phyloP scores from a whole-genome alignment of 2,888 invertebrate species.

The Anagyrus pseudococci region DNA sequence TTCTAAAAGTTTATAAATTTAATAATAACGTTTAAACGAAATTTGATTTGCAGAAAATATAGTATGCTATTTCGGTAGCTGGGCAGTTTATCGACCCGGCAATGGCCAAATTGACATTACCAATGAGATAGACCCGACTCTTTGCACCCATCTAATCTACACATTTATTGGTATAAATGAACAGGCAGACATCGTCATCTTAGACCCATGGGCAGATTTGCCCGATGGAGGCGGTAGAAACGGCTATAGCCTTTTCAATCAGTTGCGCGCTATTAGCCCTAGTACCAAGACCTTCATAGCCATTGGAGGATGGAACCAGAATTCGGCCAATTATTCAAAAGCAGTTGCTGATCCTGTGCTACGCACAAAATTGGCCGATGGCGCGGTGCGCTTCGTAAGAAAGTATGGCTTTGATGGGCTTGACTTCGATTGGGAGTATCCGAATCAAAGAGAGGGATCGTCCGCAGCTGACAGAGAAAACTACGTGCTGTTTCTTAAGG shows the following conservation, averaged over 20 bases:
- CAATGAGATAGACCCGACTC: constrained; percentile 67
- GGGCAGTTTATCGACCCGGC: constrained; percentile 59
- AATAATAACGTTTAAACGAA: not conserved
- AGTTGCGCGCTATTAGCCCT: constrained; percentile 65
- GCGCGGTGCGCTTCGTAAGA: constrained; percentile 65
- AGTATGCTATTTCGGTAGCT: constrained; percentile 74
- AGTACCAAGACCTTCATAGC: constrained; percentile 68
- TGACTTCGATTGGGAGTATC: constrained; percentile 77
- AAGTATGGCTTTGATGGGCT: constrained; percentile 72
- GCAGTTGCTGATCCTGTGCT: constrained; percentile 62
- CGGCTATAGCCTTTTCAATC: constrained; percentile 65
- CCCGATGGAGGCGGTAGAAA: constrained; percentile 60
- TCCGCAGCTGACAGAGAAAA: constrained; percentile 61
- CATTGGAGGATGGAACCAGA: constrained; percentile 74
- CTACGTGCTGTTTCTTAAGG: constrained; percentile 65
- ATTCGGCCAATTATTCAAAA: constrained; percentile 68
- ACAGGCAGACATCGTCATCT: constrained; percentile 64
- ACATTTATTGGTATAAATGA: constrained; percentile 71
- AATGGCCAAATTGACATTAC: constrained; percentile 72
- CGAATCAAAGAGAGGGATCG: constrained; percentile 65
- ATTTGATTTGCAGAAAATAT: constrained; percentile 65
- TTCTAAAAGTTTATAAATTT: not conserved
- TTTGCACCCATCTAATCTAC: constrained; percentile 80
- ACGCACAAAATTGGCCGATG: constrained; percentile 66
- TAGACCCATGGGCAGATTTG: constrained; percentile 71